These are phyloP conservation scores for Autographa gamma DNA, from an alignment of 2,888 invertebrate species.

Conservation along the genomic window DNA sequence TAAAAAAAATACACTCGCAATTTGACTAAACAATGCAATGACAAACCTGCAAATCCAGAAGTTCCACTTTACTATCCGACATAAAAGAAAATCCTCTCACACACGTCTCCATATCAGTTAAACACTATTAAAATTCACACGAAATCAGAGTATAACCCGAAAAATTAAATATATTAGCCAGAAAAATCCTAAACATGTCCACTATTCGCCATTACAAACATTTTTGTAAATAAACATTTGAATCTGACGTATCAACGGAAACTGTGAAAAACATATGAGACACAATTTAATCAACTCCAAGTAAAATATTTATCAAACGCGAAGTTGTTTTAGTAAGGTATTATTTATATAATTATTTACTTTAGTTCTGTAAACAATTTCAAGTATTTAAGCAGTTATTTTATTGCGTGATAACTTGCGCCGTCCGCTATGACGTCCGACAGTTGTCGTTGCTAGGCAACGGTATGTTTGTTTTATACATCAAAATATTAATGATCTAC, in stretches of 20 bases:
- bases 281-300: background rate
- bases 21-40: background rate
- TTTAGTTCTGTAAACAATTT: background rate
- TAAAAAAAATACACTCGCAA: slow-evolving; percentile 2
- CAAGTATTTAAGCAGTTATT: slow-evolving; percentile 23
- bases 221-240: slow-evolving; percentile 41
- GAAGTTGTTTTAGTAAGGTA: background rate
- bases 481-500: slow-evolving; percentile 9
- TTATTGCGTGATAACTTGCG: slow-evolving; percentile 22
- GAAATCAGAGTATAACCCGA: slow-evolving; percentile 42
- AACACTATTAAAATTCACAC: slow-evolving; percentile 33
- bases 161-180: slow-evolving; percentile 44
- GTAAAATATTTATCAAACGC: background rate
- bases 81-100: slow-evolving; percentile 80
- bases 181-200: slow-evolving; percentile 41
- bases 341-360: background rate
- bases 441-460: slow-evolving; percentile 43
- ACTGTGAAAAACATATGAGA: slow-evolving; percentile 13
- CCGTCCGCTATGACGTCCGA: slow-evolving; percentile 18
- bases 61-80: slow-evolving; percentile 70
- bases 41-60: slow-evolving; percentile 72
- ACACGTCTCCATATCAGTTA: slow-evolving; percentile 69
- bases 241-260: slow-evolving; percentile 49
- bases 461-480: slow-evolving; percentile 36
- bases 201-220: slow-evolving; percentile 43